Conservation (phyloP, 2,888 invertebrate genomes). For the Agonum fuliginosum region DNA sequence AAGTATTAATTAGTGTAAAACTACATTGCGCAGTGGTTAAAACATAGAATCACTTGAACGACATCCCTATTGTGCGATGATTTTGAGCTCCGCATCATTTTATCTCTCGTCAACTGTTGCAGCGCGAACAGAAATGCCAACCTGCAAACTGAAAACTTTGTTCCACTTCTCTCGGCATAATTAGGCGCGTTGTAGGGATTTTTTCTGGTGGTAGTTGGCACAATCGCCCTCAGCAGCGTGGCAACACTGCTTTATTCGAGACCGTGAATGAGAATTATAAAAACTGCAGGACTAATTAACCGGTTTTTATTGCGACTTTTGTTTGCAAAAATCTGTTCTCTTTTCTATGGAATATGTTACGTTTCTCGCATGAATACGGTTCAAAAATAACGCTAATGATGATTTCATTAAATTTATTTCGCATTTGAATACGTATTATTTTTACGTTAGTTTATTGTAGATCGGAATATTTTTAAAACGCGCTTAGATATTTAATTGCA, state of each 20-base stretch:
- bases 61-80: too few species aligned
- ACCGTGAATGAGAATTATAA: constrained; percentile 26
- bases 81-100: too few species aligned
- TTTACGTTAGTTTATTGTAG: too few species aligned
- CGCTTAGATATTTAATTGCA: too few species aligned
- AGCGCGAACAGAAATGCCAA: too few species aligned
- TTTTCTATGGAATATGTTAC: constrained; percentile 3
- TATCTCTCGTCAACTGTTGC: too few species aligned
- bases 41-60: too few species aligned
- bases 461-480: too few species aligned
- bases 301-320: constrained; percentile 17
- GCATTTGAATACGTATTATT: background rate
- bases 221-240: constrained; percentile 14
- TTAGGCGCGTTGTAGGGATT: constrained; percentile 11
- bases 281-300: constrained; percentile 39
- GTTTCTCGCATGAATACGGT: background rate
- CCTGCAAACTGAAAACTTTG: too few species aligned
- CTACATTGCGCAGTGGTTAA: too few species aligned
- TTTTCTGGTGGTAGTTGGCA: constrained; percentile 26
- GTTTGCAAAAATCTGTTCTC: constrained; percentile 14
- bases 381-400: constrained; percentile 5
- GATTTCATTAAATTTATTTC: constrained; percentile 13
- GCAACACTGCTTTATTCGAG: background rate
- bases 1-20: too few species aligned
- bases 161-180: too few species aligned